A percentile compares a stretch with the other conserved stretches of the same genome.
phyloP scores from a whole-genome alignment of 2,888 invertebrate genomes.

The Pyralis farinalis region DNA sequence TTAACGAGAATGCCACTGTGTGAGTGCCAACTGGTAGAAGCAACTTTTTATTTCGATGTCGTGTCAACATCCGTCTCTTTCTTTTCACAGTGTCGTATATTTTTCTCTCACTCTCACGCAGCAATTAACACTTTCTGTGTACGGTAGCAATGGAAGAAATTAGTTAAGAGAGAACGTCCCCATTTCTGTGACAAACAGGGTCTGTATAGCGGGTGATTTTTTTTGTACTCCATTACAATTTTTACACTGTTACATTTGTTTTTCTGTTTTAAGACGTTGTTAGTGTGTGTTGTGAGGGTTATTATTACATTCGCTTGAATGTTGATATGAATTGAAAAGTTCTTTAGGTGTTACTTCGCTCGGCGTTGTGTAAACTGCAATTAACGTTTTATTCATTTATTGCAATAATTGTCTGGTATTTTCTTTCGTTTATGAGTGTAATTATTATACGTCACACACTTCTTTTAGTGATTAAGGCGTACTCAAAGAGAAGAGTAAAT shows the following conservation, averaged over 20 bases:
- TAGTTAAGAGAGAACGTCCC: constrained; percentile 59
- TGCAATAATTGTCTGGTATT: too few relatives aligned
- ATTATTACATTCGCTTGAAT: constrained; percentile 26
- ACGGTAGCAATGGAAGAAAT: constrained; percentile 76
- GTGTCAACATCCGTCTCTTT: constrained; percentile 35
- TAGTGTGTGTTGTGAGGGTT: constrained; percentile 34
- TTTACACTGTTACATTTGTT: constrained; percentile 26
- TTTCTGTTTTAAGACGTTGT: constrained; percentile 35
- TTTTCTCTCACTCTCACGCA: constrained; percentile 34
- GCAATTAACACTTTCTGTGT: constrained; percentile 71
- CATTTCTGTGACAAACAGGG: constrained; percentile 54
- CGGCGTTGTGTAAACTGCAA: too few relatives aligned
- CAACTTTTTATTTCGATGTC: constrained; percentile 61
- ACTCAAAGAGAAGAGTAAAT: too few relatives aligned
- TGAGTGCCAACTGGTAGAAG: constrained; percentile 47
- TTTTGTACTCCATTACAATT: constrained; percentile 32
- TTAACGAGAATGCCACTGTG: constrained; percentile 60
- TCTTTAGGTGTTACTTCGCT: too few relatives aligned
- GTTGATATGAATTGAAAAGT: background rate
- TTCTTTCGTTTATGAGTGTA: too few relatives aligned
- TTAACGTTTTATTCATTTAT: too few relatives aligned
- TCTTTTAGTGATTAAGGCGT: too few relatives aligned
- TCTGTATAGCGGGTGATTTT: constrained; percentile 32
- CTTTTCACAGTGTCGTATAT: constrained; percentile 19
- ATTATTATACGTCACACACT: too few relatives aligned